A percentile compares a stretch with the other conserved stretches of the same genome.
Evolutionary conservation across 2,113 vertebrate species (phyloP).

Genomic region (Carassius gibelio): DNA sequence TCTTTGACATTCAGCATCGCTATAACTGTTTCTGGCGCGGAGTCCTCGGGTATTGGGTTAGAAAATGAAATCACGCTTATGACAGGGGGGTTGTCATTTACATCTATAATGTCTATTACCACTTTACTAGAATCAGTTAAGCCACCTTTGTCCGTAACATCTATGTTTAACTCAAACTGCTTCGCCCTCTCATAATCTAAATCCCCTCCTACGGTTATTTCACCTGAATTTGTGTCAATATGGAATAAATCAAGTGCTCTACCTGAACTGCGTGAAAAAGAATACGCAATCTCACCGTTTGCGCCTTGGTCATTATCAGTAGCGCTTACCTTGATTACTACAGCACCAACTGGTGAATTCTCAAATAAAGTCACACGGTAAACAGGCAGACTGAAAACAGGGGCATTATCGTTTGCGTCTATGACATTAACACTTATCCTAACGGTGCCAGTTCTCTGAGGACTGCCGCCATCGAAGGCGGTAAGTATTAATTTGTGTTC

Average conservation of each 20-base stretch:
- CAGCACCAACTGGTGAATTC: slow-evolving; percentile 58
- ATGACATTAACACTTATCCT: slow-evolving; percentile 62
- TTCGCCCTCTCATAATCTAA: slow-evolving; percentile 80
- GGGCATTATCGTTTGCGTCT: slow-evolving; percentile 19
- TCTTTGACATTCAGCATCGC: slow-evolving; percentile 77
- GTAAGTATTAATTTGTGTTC: slow-evolving; percentile 67
- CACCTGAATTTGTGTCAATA: slow-evolving; percentile 72
- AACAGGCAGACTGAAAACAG: slow-evolving; percentile 64
- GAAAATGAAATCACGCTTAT: slow-evolving; percentile 74
- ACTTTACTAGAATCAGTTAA: slow-evolving; percentile 75
- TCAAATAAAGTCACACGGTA: slow-evolving; percentile 66
- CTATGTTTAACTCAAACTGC: slow-evolving; percentile 71
- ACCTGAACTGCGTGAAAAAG: slow-evolving; percentile 62
- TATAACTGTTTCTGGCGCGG: slow-evolving; percentile 64
- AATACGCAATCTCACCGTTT: slow-evolving; percentile 68
- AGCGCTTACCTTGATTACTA: slow-evolving; percentile 66
- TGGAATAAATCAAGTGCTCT: slow-evolving; percentile 57
- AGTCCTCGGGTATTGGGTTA: slow-evolving; percentile 70
- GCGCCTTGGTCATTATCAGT: slow-evolving; percentile 70
- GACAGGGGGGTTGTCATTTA: slow-evolving; percentile 73
- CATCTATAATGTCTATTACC: slow-evolving; percentile 73
- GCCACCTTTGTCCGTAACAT: slow-evolving; percentile 78
- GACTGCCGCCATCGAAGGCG: slow-evolving; percentile 73
- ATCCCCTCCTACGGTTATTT: slow-evolving; percentile 66
- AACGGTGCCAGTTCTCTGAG: slow-evolving; percentile 66